Conservation (phyloP, 2,113 vertebrate species). For the Apteryx mantelli region DNA sequence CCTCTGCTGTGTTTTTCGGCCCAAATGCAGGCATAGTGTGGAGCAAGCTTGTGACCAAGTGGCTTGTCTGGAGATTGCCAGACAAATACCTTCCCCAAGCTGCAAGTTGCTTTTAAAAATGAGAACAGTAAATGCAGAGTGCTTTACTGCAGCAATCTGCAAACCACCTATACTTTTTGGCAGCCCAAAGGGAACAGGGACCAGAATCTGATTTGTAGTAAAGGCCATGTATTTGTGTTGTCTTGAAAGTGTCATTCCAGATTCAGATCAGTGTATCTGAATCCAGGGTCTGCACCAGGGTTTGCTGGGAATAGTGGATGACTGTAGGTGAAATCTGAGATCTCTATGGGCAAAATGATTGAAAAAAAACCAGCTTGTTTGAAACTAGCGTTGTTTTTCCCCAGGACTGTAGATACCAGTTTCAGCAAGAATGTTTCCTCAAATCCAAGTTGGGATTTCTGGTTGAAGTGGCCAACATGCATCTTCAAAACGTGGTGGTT, state of each 20-base stretch:
- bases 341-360: background rate
- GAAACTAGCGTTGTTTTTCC: slow-evolving; percentile 14
- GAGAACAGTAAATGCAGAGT: background rate
- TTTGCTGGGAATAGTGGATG: background rate
- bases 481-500: background rate
- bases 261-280: background rate
- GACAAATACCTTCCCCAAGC: background rate
- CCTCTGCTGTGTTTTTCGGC: background rate
- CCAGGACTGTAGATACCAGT: background rate
- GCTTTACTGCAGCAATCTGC: background rate
- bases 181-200: background rate
- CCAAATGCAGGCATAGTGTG: background rate
- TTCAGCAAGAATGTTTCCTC: background rate
- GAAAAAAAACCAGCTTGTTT: background rate
- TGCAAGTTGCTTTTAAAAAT: background rate
- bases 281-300: background rate
- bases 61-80: background rate
- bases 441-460: background rate
- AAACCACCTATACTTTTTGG: background rate
- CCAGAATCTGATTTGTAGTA: background rate
- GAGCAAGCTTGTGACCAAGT: background rate
- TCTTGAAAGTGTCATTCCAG: background rate
- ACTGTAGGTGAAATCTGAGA: background rate
- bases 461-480: background rate
- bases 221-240: background rate